Percentiles rank a stretch among this genome's conserved stretches.
Conservation (phyloP, 2,797 vertebrate species). For the Acanthornis magna region DNA sequence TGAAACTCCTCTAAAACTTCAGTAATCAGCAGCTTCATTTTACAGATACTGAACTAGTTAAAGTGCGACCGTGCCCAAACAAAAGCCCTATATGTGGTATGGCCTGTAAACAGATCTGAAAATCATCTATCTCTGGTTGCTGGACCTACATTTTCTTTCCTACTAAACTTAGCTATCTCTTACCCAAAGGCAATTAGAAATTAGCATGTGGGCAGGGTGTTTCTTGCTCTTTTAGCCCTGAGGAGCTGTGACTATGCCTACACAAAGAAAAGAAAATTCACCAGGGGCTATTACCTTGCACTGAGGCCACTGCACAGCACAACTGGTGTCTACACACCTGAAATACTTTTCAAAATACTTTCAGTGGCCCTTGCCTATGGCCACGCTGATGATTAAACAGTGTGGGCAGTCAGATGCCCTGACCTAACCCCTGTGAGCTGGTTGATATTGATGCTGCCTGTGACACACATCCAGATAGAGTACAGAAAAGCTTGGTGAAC, state of each 20-base stretch:
- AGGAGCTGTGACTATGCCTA: not conserved
- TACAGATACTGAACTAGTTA: not conserved
- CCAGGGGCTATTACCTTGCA: not conserved
- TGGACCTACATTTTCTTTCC: not conserved
- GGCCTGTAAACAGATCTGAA: not conserved
- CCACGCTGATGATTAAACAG: not conserved
- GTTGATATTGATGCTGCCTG: not conserved
- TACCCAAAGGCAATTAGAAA: not conserved
- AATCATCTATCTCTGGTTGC: not conserved
- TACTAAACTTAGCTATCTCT: not conserved
- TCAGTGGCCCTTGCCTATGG: too few relatives aligned
- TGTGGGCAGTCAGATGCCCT: not conserved
- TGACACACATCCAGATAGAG: not conserved
- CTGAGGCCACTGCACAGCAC: not conserved
- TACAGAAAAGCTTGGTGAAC: not conserved
- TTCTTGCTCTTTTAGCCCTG: too few relatives aligned
- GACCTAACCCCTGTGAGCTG: not conserved
- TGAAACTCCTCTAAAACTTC: not conserved
- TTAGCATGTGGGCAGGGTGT: not conserved
- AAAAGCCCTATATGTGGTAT: not conserved
- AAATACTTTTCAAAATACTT: not conserved
- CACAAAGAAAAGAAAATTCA: rapidly evolving
- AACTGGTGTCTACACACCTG: not conserved
- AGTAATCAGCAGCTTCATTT: not conserved
- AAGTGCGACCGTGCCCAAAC: not conserved